Percentiles rank a stretch among this genome's conserved stretches.
phyloP scores from a whole-genome alignment of 2,888 invertebrate species.

The Clepsis dumicolana region DNA sequence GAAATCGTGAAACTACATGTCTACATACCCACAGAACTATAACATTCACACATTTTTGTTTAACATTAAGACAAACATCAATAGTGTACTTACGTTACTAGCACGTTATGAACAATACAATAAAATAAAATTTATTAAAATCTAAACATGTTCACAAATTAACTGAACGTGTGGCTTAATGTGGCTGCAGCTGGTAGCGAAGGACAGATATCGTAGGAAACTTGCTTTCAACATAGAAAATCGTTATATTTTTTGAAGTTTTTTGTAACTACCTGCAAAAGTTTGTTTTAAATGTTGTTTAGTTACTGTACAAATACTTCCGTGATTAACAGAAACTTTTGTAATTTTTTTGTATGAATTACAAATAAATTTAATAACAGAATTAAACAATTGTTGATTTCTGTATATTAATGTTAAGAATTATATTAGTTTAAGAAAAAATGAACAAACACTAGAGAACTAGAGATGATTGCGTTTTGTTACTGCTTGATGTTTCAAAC shows the following conservation, averaged over 20 bases:
- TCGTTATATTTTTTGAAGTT: neutral
- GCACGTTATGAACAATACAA: neutral
- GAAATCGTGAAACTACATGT: too few species aligned
- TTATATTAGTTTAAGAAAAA: too few species aligned
- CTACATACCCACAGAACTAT: too few species aligned
- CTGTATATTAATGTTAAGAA: too few species aligned
- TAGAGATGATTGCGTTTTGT: constrained; percentile 11
- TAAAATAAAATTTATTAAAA: neutral
- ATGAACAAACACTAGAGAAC: too few species aligned
- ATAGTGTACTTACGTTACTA: too few species aligned
- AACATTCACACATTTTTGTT: too few species aligned
- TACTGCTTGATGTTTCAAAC: neutral
- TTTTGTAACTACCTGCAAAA: constrained; percentile 13
- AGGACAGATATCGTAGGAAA: neutral
- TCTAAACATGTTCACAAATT: neutral
- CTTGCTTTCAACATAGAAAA: neutral
- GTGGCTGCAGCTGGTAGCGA: neutral
- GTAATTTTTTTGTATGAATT: neutral
- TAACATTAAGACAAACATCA: too few species aligned
- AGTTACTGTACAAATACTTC: neutral
- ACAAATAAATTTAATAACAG: neutral
- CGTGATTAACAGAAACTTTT: too few species aligned
- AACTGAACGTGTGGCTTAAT: neutral
- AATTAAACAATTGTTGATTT: too few species aligned
- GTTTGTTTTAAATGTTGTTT: neutral